Evolutionary conservation across 1,140 invertebrate genomes (phyloP).

Genomic region (Bombus vancouverensis): DNA sequence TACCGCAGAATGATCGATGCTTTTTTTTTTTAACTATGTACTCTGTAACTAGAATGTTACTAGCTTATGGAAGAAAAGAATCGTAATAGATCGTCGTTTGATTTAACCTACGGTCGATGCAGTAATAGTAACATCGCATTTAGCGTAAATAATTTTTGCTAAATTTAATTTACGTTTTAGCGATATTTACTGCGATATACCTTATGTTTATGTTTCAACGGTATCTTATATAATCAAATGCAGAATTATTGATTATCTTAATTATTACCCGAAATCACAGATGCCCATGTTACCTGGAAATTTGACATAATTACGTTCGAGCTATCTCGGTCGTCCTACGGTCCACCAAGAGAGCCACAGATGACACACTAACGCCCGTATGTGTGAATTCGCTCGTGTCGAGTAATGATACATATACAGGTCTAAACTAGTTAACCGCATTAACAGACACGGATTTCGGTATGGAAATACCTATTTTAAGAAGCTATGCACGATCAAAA

Average conservation of each 20-base stretch:
- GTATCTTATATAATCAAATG: neutral
- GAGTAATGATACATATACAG: slow-evolving; percentile 7
- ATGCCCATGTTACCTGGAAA: slow-evolving; percentile 35
- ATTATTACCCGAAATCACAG: slow-evolving; percentile 29
- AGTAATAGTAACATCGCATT: no score
- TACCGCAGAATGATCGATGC: no score
- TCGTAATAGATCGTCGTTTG: no score
- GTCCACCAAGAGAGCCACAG: slow-evolving; percentile 41
- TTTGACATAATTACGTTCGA: slow-evolving; percentile 42
- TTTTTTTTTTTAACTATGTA: no score
- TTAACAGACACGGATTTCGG: neutral
- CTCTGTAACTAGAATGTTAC: no score
- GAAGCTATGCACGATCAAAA: neutral
- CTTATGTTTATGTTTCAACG: neutral
- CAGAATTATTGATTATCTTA: slow-evolving; percentile 38
- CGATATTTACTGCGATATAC: no score
- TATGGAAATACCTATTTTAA: neutral
- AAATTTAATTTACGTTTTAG: no score
- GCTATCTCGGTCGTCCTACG: slow-evolving; percentile 38
- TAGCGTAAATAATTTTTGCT: no score
- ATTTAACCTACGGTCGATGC: neutral
- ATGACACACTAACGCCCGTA: slow-evolving; percentile 23
- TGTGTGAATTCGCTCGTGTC: no score
- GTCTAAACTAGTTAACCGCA: neutral
- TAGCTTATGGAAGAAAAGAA: no score